Conservation (phyloP, 2,888 invertebrate genomes). For the Alloplasta piceator region DNA sequence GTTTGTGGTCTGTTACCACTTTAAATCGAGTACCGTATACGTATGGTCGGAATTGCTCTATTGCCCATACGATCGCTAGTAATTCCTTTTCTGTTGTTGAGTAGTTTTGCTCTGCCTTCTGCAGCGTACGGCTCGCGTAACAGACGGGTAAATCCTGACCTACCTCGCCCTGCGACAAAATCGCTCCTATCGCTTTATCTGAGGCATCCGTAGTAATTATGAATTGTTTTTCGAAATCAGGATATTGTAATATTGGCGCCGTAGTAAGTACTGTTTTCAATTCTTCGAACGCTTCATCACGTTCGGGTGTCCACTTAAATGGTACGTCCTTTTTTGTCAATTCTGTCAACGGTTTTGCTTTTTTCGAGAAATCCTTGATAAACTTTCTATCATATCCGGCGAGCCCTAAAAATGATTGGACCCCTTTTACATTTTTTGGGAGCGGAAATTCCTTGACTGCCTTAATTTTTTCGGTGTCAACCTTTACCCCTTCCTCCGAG, state of each 20-base stretch:
- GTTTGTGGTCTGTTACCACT: conserved; percentile 11
- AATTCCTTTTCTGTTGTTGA: no score
- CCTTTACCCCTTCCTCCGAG: no score
- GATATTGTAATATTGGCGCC: conserved; percentile 37
- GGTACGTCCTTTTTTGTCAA: conserved; percentile 23
- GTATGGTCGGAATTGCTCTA: not conserved
- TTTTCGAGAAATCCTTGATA: conserved; percentile 69
- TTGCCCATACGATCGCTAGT: not conserved
- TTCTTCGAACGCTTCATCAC: conserved; percentile 20
- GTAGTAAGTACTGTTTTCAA: conserved; percentile 10
- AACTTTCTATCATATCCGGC: conserved; percentile 46
- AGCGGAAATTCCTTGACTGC: no score
- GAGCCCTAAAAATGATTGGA: no score
- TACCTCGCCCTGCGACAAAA: conserved; percentile 29
- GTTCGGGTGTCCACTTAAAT: conserved; percentile 23
- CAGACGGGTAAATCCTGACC: not conserved
- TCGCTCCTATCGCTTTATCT: conserved; percentile 30
- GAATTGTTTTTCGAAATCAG: conserved; percentile 28
- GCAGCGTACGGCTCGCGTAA: conserved; percentile 6
- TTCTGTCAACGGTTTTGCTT: conserved; percentile 37
- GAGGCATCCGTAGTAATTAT: conserved; percentile 42
- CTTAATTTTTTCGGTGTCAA: no score
- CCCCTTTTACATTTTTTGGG: conserved; percentile 27
- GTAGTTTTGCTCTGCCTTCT: not conserved
- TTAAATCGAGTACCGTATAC: conserved; percentile 21